A percentile compares a stretch with the other conserved stretches of the same genome.
These are phyloP conservation scores for Cyanocitta stelleri DNA, from an alignment of 2,113 vertebrate genomes.

Conservation along the genomic window DNA sequence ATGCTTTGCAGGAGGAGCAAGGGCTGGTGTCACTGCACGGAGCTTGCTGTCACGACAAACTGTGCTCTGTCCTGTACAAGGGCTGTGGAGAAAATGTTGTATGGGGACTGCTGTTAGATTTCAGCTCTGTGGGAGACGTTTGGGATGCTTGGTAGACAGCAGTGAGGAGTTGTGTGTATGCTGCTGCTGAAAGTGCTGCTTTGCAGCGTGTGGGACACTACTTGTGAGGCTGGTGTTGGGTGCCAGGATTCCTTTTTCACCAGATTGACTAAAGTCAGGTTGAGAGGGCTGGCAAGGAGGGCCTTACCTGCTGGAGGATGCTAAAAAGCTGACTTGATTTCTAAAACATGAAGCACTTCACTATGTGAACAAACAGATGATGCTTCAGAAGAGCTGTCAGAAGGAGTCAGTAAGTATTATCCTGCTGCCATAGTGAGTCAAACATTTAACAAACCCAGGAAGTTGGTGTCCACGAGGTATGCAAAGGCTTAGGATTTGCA, in stretches of 20 bases:
- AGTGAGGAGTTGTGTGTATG: background rate
- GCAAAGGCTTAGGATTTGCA: background rate
- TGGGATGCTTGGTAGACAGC: background rate
- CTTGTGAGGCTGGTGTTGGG: background rate
- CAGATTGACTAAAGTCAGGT: background rate
- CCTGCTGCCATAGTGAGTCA: background rate
- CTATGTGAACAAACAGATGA: background rate
- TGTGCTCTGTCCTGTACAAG: background rate
- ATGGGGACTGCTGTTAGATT: background rate
- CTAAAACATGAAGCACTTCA: background rate
- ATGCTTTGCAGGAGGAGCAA: background rate
- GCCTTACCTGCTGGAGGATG: background rate
- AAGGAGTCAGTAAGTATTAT: background rate
- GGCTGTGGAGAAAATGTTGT: background rate
- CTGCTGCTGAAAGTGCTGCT: background rate
- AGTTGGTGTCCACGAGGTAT: fast-evolving
- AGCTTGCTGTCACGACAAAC: background rate
- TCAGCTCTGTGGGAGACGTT: background rate
- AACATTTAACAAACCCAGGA: background rate
- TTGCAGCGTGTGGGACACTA: background rate
- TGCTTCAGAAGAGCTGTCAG: background rate
- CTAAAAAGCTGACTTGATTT: background rate
- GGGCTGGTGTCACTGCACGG: background rate
- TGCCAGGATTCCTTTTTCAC: background rate
- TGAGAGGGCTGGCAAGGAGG: background rate